phyloP scores from a whole-genome alignment of 2,888 invertebrate genomes.

The Morpho achilles region DNA sequence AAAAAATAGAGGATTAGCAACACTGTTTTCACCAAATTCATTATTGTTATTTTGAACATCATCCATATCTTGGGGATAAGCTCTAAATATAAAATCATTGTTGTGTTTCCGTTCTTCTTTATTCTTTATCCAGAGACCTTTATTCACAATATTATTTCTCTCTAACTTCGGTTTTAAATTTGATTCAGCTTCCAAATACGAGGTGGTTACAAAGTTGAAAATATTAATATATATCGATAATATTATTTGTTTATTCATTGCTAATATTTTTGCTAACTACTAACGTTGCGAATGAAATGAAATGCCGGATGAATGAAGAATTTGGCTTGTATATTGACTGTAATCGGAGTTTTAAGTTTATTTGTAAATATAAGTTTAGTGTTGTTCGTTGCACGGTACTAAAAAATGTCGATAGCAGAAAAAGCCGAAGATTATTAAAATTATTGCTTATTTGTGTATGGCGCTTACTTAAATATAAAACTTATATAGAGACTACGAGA shows the following conservation, averaged over 20 bases:
- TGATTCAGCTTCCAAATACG: slow-evolving; percentile 35
- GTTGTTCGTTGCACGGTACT: slow-evolving; percentile 7
- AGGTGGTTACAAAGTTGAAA: slow-evolving; percentile 26
- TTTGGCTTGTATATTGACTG: slow-evolving; percentile 41
- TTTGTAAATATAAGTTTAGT: slow-evolving; percentile 43
- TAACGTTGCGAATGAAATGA: slow-evolving; percentile 23
- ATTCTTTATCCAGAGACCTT: slow-evolving; percentile 52
- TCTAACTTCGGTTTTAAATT: slow-evolving; percentile 46
- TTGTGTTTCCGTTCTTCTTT: slow-evolving; percentile 29
- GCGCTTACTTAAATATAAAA: too few species aligned
- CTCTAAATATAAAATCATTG: slow-evolving; percentile 50
- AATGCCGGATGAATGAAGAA: slow-evolving; percentile 29
- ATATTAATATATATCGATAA: slow-evolving; percentile 37
- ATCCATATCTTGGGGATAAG: slow-evolving; percentile 51
- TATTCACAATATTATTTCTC: slow-evolving; percentile 56
- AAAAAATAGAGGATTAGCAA: slow-evolving; percentile 38
- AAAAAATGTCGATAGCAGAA: neutral
- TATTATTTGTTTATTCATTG: slow-evolving; percentile 43
- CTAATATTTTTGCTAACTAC: slow-evolving; percentile 29
- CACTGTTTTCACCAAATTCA: slow-evolving; percentile 36
- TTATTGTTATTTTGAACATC: slow-evolving; percentile 48
- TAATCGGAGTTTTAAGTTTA: slow-evolving; percentile 38
- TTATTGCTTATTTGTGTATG: too few species aligned
- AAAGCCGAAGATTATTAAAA: too few species aligned
- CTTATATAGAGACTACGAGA: too few species aligned